Evolutionary conservation across 2,113 vertebrate species (phyloP).

Genomic region (Setophaga kirtlandii): DNA sequence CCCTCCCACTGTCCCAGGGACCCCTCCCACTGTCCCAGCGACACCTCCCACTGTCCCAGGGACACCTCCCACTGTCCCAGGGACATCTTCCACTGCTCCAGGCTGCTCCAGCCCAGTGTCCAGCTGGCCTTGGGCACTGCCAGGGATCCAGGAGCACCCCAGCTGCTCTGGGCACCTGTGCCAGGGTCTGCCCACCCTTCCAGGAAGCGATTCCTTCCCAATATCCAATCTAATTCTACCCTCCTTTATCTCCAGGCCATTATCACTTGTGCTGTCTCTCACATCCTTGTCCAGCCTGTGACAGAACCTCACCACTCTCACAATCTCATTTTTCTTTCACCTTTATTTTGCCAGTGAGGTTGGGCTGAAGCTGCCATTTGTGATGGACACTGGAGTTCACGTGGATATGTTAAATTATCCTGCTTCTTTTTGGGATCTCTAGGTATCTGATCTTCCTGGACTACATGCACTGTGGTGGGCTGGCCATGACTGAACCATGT

Average conservation of each 20-base stretch:
- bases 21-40: too few species aligned
- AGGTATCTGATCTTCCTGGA: not conserved
- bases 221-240: not conserved
- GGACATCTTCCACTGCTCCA: not conserved
- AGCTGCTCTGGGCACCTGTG: not conserved
- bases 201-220: not conserved
- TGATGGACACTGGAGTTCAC: not conserved
- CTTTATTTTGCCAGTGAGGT: not conserved
- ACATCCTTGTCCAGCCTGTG: not conserved
- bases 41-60: too few species aligned
- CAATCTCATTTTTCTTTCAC: not conserved
- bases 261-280: not conserved
- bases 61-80: too few species aligned
- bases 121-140: not conserved
- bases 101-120: not conserved
- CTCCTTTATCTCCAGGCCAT: not conserved
- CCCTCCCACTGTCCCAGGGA: too few species aligned
- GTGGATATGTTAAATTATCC: not conserved
- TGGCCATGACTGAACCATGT: not conserved
- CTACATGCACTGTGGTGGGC: rapidly evolving
- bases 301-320: not conserved
- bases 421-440: not conserved
- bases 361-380: not conserved
- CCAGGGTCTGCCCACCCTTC: not conserved
- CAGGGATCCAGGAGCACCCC: not conserved